These are phyloP conservation scores for Brachionus angularis DNA, from an alignment of 1,140 invertebrate genomes.

Conservation along the genomic window DNA sequence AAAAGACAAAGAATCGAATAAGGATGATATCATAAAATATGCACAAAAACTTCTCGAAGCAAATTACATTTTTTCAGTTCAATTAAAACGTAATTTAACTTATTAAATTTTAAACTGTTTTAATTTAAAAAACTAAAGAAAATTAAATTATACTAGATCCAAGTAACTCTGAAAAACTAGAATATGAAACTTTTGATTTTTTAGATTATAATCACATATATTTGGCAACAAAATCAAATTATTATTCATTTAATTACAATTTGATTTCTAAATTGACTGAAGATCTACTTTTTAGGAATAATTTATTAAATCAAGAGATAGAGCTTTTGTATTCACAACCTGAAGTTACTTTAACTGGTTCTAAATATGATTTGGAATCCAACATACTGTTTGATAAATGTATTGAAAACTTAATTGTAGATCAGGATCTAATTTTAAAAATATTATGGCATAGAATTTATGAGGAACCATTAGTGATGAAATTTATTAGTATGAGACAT, in stretches of 20 bases:
- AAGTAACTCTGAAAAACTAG: no score
- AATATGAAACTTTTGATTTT: neutral
- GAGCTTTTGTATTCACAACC: constrained; percentile 25
- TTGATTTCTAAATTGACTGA: neutral
- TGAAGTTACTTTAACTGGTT: neutral
- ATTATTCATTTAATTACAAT: neutral
- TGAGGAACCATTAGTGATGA: constrained; percentile 20
- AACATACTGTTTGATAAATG: constrained; percentile 9
- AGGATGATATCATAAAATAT: constrained; percentile 27
- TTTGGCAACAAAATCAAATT: constrained; percentile 13
- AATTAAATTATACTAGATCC: no score
- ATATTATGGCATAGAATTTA: constrained; percentile 37
- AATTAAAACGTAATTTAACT: neutral
- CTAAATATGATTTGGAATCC: neutral
- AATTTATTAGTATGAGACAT: constrained; percentile 40
- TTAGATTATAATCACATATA: constrained; percentile 1
- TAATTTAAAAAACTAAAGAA: no score
- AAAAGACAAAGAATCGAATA: neutral
- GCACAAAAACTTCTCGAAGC: constrained; percentile 15
- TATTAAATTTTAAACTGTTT: no score
- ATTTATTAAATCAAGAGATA: constrained; percentile 8
- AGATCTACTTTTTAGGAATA: neutral
- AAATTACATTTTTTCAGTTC: neutral
- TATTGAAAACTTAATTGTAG: constrained; percentile 8
- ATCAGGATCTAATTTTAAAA: neutral